phyloP scores from a whole-genome alignment of 2,888 invertebrate species.

The Nephrocerus scutellatus region DNA sequence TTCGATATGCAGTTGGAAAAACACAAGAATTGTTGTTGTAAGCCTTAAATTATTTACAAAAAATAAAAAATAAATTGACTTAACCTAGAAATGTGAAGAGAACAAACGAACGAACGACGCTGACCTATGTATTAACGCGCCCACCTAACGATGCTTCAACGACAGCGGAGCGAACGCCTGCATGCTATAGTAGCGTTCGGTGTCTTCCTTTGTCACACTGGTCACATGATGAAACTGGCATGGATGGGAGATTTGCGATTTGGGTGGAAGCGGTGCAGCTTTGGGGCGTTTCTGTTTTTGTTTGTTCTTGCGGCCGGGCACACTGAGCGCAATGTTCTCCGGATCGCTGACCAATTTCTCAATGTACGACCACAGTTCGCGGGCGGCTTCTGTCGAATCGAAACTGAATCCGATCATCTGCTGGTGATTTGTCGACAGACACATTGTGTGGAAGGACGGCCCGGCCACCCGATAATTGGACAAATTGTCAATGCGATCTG shows the following conservation, averaged over 20 bases:
- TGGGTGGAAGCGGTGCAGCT: constrained; percentile 60
- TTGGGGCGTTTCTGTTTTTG: constrained; percentile 53
- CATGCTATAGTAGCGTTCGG: constrained; percentile 59
- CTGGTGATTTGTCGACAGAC: constrained; percentile 67
- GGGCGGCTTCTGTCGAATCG: constrained; percentile 65
- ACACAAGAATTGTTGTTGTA: too few species aligned
- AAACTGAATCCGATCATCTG: constrained; percentile 73
- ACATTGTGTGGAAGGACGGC: constrained; percentile 75
- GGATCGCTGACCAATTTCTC: constrained; percentile 67
- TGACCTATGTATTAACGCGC: background rate
- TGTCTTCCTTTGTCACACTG: constrained; percentile 63
- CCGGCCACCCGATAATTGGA: constrained; percentile 65
- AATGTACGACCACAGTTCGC: constrained; percentile 62
- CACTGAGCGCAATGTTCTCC: constrained; percentile 67
- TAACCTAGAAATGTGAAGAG: too few species aligned
- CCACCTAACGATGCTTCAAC: constrained; percentile 39
- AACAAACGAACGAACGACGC: too few species aligned
- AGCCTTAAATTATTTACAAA: too few species aligned
- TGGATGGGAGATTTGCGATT: constrained; percentile 75
- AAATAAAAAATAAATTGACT: too few species aligned
- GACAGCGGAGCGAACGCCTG: constrained; percentile 54
- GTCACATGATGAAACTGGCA: constrained; percentile 81
- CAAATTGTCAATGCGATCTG: constrained; percentile 71
- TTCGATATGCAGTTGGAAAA: too few species aligned
- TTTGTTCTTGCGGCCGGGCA: constrained; percentile 55